Base-by-base conservation (phyloP, 2,797 vertebrate genomes). In the Lutjanus argentimaculatus region DNA sequence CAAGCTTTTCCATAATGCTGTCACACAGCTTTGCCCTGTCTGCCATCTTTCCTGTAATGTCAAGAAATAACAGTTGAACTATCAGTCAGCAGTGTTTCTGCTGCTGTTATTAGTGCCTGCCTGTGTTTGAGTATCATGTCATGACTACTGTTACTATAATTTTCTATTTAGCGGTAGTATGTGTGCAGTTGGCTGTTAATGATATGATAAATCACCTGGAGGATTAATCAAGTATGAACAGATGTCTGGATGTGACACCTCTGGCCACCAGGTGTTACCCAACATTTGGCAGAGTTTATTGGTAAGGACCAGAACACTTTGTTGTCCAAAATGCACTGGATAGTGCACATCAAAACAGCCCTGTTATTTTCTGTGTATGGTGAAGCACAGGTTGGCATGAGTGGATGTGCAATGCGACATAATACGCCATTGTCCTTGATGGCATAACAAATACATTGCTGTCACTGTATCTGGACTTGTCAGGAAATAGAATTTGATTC, bases 201-300 rank as follows among this genome's bases (percentile, higher is more conserved):
- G 30, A 76, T 77, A 67, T 87, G 81, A 84, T 80, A 59, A 73
- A 84, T 82, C 67, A 80, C 81, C 70, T 67, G 55, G 77, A 82
- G 59, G 15, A 73, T 83, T 76, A 78, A 68, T 83, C 67, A 76
- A 69, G 62, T 80, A 67, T 73, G 71, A 83, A 74, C 84, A 86
- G 77, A 84, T 83, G 79, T 82, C 59, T 84, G 68, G 57, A 74
- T 74, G 67, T 62, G 74, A 79, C 79, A 85, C 66, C 72, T 80
- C 59, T 73, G 45, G 72, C 65, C 74, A 84, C 55, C 76, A 82
- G 75, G 78, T 84, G 57, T 77, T 85, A 72, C 58, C 40, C 25
- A 67, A 40, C 78, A 74, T 66, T 84, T 84, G 83, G 58, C 73
- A 75, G 76, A 72, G 64, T 45, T 68, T 64, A 40, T 71, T 45